A percentile compares a stretch with the other conserved stretches of the same genome.
Conservation (phyloP, 2,888 invertebrate species). For the Stenichneumon culpator region DNA sequence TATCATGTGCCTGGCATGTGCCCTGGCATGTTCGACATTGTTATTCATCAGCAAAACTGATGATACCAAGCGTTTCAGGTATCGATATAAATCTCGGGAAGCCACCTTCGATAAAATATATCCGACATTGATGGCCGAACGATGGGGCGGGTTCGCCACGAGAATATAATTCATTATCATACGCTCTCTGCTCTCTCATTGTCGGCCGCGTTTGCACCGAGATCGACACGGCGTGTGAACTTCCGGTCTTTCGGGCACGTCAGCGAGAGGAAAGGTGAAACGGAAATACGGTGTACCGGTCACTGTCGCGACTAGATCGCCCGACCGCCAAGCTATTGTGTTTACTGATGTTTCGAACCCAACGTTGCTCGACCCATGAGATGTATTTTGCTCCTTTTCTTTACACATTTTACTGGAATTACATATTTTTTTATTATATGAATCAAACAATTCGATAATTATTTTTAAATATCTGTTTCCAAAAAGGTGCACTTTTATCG, state of each 20-base stretch:
- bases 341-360: background rate
- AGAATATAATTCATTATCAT: slow-evolving; percentile 40
- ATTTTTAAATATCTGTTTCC: too few relatives aligned
- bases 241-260: slow-evolving; percentile 35
- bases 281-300: slow-evolving; percentile 55
- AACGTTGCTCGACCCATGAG: background rate
- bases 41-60: background rate
- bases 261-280: slow-evolving; percentile 34
- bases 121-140: slow-evolving; percentile 7
- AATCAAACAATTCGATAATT: background rate
- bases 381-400: background rate
- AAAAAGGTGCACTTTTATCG: too few relatives aligned
- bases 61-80: background rate
- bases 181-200: slow-evolving; percentile 40
- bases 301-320: slow-evolving; percentile 9
- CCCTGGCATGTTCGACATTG: background rate
- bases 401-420: background rate
- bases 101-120: slow-evolving; percentile 11
- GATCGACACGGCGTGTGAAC: slow-evolving; percentile 41
- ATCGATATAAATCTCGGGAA: background rate
- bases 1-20: background rate
- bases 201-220: slow-evolving; percentile 32
- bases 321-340: background rate
- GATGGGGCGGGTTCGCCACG: slow-evolving; percentile 11
- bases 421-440: background rate